Percentiles rank a stretch among this genome's conserved stretches.
Evolutionary conservation across 92 coral and sea anemone genomes (phyloP).

Genomic region (Porites evermanni): DNA sequence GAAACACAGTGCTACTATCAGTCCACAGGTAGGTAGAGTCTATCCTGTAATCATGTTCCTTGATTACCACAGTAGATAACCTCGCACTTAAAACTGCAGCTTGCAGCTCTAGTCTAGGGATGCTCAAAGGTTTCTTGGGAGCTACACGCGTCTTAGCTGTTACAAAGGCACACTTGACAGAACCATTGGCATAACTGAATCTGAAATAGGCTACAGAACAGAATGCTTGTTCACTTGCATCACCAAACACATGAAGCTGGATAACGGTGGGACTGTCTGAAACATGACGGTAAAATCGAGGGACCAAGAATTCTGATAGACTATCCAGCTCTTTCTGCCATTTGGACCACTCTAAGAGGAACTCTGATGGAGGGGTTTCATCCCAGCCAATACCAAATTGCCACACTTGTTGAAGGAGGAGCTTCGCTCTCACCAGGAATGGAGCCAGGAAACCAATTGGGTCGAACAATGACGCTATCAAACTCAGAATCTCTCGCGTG

Average conservation of each 20-base stretch:
- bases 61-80: constrained; percentile 21
- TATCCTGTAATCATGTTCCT: constrained; percentile 54
- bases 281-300: constrained; percentile 48
- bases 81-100: constrained; percentile 56
- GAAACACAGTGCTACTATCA: constrained; percentile 65
- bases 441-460: constrained; percentile 68
- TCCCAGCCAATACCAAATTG: constrained; percentile 59
- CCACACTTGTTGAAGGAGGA: constrained; percentile 58
- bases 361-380: constrained; percentile 44
- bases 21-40: constrained; percentile 40
- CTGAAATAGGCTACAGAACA: constrained; percentile 53
- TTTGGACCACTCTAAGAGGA: constrained; percentile 50
- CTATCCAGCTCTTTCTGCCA: constrained; percentile 57
- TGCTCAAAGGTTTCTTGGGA: constrained; percentile 55
- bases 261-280: constrained; percentile 3
- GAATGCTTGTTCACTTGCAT: constrained; percentile 62
- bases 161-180: constrained; percentile 33
- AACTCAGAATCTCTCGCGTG: constrained; percentile 64
- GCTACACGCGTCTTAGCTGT: constrained; percentile 58
- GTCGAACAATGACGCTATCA: constrained; percentile 64
- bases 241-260: constrained; percentile 65
- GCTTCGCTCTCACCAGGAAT: constrained; percentile 66
- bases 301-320: constrained; percentile 35
- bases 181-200: constrained; percentile 40
- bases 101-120: constrained; percentile 63